phyloP scores from a whole-genome alignment of 2,113 vertebrate genomes.

The Osmerus eperlanus region DNA sequence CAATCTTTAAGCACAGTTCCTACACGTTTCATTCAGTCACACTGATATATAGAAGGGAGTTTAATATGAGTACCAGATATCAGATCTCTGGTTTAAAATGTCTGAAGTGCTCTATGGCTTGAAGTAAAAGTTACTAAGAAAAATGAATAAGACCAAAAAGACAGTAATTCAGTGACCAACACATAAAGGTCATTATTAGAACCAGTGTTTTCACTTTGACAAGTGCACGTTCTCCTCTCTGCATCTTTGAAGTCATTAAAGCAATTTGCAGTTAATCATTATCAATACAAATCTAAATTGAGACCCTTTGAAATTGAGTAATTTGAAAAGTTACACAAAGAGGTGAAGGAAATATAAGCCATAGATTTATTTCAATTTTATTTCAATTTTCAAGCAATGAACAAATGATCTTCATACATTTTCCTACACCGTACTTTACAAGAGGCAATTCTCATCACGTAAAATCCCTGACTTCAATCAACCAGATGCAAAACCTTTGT shows the following conservation, averaged over 20 bases:
- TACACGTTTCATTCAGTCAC: neutral
- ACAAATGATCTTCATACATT: constrained; percentile 13
- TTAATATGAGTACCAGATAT: neutral
- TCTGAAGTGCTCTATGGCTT: no score
- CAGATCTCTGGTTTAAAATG: neutral
- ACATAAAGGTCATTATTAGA: no score
- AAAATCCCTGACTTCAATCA: constrained; percentile 14
- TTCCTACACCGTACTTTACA: constrained; percentile 13
- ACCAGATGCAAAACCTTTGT: neutral
- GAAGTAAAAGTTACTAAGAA: neutral
- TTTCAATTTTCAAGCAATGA: constrained; percentile 4
- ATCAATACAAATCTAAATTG: neutral
- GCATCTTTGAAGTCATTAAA: neutral
- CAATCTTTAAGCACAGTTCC: neutral
- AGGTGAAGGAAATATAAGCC: constrained; percentile 1
- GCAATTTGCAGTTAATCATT: neutral
- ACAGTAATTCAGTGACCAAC: neutral
- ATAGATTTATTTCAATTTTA: constrained; percentile 38
- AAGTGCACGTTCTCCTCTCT: neutral
- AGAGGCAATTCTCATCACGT: neutral
- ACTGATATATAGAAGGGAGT: neutral
- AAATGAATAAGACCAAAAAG: neutral
- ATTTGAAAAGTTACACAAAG: neutral
- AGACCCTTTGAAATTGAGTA: neutral
- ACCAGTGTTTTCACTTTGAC: no score